Evolutionary conservation across 2,113 vertebrate species (phyloP), one percentile per base, ranked within the genome.

Genomic region (Mirounga angustirostris): DNA sequence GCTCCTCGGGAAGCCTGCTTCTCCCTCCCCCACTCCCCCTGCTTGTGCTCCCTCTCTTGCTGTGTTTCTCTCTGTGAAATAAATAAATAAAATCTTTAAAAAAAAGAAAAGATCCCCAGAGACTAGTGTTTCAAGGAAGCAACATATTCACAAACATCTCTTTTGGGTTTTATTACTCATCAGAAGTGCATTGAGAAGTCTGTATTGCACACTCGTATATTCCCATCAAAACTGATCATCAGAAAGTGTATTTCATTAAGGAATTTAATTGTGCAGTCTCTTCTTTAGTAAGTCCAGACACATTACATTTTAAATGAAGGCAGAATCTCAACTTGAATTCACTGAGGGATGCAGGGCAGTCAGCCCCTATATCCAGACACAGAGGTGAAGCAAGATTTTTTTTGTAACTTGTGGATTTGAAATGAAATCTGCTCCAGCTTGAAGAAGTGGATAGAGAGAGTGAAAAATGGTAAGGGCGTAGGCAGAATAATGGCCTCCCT

Each of bases 241-340:
- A 73, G 43, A 84, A 84, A 94, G 58, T 12, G 30, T 58, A 89
- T 87, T 94, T 93, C 7, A 67, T 50, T 80, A 61, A 84, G 80
- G 24, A 69, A 22, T 50, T 63, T 59, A 65, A 58, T 36, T 91
- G 16, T 65, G 36, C 24, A 21, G 83, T 89, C n/a, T 89, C 24
- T 82, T 76, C 59, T 80, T 63, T 65, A 82, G 52, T 76, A 80
- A 69, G 26, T 58, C 43, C 24, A 84, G 46, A 18, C 21, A 76
- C 36, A n/a, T 43, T 74, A 18, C 14, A 50, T 83, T 82, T 95
- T 91, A 85, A 85, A 46, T 43, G 11, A 30, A 43, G 30, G 43
- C 15, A n/a, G 63, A 79, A 46, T 56, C 52, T 58, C 12, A 73
- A 61, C 6, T 76, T 84, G 40, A 84, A 71, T 89, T 89, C 43